Percentiles rank a stretch among this genome's conserved stretches.
phyloP scores from a whole-genome alignment of 1,140 invertebrate genomes.

The Magallana angulata region DNA sequence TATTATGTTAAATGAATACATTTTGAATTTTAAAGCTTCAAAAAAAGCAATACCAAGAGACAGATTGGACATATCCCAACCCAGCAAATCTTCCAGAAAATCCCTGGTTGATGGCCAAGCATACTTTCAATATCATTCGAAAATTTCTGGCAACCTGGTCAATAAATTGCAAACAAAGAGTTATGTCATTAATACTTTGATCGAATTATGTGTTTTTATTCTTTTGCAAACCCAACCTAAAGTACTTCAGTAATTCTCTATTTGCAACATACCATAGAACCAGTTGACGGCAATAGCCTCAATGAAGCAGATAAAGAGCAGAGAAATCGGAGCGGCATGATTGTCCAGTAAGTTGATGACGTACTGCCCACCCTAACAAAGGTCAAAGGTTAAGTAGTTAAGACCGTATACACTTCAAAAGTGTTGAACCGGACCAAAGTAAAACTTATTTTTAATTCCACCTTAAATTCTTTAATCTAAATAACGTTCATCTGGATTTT shows the following conservation, averaged over 20 bases:
- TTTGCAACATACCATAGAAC: conserved; percentile 88
- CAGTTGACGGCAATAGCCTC: conserved; percentile 93
- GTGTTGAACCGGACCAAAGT: too few relatives aligned
- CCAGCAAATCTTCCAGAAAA: conserved; percentile 89
- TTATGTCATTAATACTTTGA: too few relatives aligned
- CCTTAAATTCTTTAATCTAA: not conserved
- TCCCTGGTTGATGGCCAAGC: conserved; percentile 85
- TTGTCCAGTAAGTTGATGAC: conserved; percentile 90
- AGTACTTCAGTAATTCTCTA: not conserved
- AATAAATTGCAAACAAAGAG: not conserved
- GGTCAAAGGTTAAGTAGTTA: not conserved
- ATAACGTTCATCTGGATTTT: not conserved
- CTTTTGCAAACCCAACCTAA: too few relatives aligned
- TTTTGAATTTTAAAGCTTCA: not conserved
- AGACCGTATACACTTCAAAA: not conserved
- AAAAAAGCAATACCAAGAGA: conserved; percentile 83
- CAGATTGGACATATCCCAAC: conserved; percentile 87
- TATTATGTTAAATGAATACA: not conserved
- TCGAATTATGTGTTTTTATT: too few relatives aligned
- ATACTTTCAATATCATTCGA: conserved; percentile 87
- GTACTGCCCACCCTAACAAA: conserved; percentile 89
- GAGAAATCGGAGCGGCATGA: conserved; percentile 91
- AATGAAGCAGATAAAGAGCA: conserved; percentile 92
- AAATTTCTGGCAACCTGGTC: conserved; percentile 74
- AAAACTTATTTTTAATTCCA: too few relatives aligned